phyloP scores from a whole-genome alignment of 2,888 invertebrate species.

The Mantis religiosa region DNA sequence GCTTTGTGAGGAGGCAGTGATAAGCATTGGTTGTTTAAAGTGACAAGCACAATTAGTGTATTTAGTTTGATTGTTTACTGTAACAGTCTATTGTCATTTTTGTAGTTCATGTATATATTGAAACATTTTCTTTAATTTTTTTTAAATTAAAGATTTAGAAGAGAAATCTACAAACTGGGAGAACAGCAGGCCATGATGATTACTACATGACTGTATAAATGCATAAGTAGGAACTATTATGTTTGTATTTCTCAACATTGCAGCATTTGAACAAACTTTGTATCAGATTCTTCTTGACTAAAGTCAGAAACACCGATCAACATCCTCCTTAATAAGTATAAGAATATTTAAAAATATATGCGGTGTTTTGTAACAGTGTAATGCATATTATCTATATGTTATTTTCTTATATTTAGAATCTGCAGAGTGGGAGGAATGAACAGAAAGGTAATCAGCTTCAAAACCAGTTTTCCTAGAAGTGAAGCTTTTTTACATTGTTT shows the following conservation, averaged over 20 bases:
- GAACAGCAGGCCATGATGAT: not conserved
- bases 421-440: not conserved
- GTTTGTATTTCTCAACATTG: not conserved
- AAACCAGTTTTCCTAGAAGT: conserved; percentile 2
- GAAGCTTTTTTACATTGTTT: not conserved
- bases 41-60: not conserved
- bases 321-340: not conserved
- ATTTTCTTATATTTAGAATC: not conserved
- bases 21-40: not conserved
- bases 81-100: not conserved
- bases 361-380: not conserved
- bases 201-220: not conserved
- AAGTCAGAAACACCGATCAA: not conserved
- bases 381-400: not conserved
- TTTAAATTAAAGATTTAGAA: not conserved
- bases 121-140: not conserved
- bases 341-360: not conserved
- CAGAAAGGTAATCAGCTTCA: not conserved
- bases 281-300: not conserved
- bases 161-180: not conserved
- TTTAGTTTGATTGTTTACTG: not conserved
- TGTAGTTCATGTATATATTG: not conserved
- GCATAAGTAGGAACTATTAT: not conserved
- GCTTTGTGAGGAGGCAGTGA: not conserved
- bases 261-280: not conserved